Percentiles rank a stretch among this genome's conserved stretches.
Evolutionary conservation across 2,888 invertebrate species (phyloP).

Genomic region (Mesorhabditis spiculigera): DNA sequence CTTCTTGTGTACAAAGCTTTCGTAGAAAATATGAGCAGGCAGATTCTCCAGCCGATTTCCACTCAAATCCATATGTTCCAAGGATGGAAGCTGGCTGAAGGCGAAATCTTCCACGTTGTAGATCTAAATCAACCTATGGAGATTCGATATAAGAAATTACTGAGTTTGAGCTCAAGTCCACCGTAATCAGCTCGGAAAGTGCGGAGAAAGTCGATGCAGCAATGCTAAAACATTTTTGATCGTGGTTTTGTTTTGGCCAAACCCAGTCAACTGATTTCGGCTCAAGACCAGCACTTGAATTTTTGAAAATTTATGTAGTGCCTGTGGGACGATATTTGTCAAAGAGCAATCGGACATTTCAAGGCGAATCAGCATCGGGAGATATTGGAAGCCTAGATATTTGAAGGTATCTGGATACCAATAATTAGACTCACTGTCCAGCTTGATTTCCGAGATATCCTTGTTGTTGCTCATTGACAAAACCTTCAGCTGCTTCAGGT

Average conservation of each 20-base stretch:
- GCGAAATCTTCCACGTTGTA: slow-evolving; percentile 42
- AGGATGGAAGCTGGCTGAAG: slow-evolving; percentile 36
- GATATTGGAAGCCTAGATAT: slow-evolving; percentile 40
- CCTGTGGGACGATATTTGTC: slow-evolving; percentile 32
- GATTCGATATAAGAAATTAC: slow-evolving; percentile 14
- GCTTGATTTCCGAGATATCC: slow-evolving; percentile 24
- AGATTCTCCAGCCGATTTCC: slow-evolving; percentile 45
- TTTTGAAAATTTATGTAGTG: slow-evolving; percentile 37
- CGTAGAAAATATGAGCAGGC: slow-evolving; percentile 37
- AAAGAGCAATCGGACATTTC: slow-evolving; percentile 49
- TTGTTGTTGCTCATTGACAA: slow-evolving; percentile 52
- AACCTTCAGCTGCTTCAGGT: slow-evolving; percentile 26
- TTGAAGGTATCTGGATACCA: not conserved
- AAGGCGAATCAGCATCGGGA: slow-evolving; percentile 39
- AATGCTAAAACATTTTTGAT: slow-evolving; percentile 28
- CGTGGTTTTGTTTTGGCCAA: not conserved
- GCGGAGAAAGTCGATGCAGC: slow-evolving; percentile 39
- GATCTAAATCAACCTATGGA: slow-evolving; percentile 29
- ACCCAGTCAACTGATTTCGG: slow-evolving; percentile 45
- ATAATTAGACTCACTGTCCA: not conserved
- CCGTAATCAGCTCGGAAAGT: slow-evolving; percentile 27
- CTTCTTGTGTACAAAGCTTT: slow-evolving; percentile 25
- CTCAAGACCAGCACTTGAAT: slow-evolving; percentile 45
- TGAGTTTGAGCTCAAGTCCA: slow-evolving; percentile 45
- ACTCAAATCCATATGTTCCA: slow-evolving; percentile 48